phyloP scores from a whole-genome alignment of 2,113 vertebrate species.

The Thomomys bottae region DNA sequence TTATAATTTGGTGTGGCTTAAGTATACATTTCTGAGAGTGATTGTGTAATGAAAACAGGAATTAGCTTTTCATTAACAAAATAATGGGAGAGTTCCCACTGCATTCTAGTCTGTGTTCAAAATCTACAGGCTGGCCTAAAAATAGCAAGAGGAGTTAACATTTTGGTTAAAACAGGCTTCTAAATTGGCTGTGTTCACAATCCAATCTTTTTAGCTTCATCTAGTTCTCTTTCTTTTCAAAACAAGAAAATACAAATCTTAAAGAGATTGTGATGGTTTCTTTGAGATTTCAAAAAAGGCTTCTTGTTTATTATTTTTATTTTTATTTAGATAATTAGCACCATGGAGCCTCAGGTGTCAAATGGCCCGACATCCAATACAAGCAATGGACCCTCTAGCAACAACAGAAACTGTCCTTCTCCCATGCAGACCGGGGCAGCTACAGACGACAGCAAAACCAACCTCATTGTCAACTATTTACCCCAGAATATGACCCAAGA shows the following conservation, averaged over 20 bases:
- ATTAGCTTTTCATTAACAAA: constrained; percentile 88
- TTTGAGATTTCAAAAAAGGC: constrained; percentile 80
- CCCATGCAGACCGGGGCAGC: constrained; percentile 98
- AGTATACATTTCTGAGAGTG: constrained; percentile 89
- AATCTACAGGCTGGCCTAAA: constrained; percentile 85
- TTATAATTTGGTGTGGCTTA: constrained; percentile 89
- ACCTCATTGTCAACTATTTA: constrained; percentile 99
- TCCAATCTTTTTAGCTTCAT: constrained; percentile 65
- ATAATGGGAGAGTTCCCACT: constrained; percentile 82
- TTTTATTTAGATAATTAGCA: constrained; percentile 97
- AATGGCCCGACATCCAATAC: constrained; percentile 98
- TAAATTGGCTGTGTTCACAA: constrained; percentile 85
- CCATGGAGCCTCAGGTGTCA: constrained; percentile 99
- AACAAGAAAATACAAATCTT: constrained; percentile 58
- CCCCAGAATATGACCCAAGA: constrained; percentile 99
- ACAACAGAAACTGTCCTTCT: constrained; percentile 99
- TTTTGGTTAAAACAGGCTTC: constrained; percentile 82
- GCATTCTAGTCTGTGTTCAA: constrained; percentile 86
- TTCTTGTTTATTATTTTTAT: constrained; percentile 49
- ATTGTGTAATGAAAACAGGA: constrained; percentile 87
- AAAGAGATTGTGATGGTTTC: constrained; percentile 80
- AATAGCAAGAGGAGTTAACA: constrained; percentile 87
- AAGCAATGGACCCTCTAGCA: constrained; percentile 97
- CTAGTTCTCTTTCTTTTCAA: constrained; percentile 66
- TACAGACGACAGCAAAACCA: constrained; percentile 99